A percentile compares a stretch with the other conserved stretches of the same genome.
These are phyloP conservation scores for Cepaea nemoralis DNA, from an alignment of 1,140 invertebrate species.

Conservation along the genomic window DNA sequence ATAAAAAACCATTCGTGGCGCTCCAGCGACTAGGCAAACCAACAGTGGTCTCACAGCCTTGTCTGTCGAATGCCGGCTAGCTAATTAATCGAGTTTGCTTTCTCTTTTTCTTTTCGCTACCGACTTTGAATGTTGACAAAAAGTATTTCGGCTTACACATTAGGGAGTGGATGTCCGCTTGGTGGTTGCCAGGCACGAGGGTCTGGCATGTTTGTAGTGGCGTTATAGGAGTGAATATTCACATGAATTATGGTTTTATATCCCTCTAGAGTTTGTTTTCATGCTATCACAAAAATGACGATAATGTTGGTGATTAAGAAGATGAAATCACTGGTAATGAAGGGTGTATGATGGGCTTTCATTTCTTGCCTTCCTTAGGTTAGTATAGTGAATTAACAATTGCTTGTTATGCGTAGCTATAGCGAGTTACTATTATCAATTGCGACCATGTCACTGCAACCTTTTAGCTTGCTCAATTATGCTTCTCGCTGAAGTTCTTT, in stretches of 20 bases:
- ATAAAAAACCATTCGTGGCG: background rate
- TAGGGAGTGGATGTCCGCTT: slow-evolving; percentile 1
- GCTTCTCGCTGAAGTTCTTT: too few species aligned
- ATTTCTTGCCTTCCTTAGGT: too few species aligned
- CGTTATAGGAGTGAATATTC: background rate
- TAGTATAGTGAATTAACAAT: too few species aligned
- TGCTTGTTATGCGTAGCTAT: too few species aligned
- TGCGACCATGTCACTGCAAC: too few species aligned
- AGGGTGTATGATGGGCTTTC: too few species aligned
- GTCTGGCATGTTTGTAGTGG: background rate
- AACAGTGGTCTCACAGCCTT: background rate
- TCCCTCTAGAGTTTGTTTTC: background rate
- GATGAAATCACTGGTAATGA: background rate
- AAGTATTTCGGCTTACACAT: slow-evolving; percentile 7
- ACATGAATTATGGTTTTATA: background rate
- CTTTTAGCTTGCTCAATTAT: too few species aligned
- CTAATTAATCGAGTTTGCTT: slow-evolving; percentile 13
- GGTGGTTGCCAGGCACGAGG: background rate
- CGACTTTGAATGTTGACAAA: background rate
- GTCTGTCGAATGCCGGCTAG: background rate
- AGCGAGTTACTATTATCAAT: too few species aligned
- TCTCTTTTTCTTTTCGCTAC: background rate
- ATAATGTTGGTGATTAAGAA: background rate
- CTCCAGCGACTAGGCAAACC: background rate
- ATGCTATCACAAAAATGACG: background rate